Conservation (phyloP, 1,140 invertebrate genomes). For the Oedothorax gibbosus region DNA sequence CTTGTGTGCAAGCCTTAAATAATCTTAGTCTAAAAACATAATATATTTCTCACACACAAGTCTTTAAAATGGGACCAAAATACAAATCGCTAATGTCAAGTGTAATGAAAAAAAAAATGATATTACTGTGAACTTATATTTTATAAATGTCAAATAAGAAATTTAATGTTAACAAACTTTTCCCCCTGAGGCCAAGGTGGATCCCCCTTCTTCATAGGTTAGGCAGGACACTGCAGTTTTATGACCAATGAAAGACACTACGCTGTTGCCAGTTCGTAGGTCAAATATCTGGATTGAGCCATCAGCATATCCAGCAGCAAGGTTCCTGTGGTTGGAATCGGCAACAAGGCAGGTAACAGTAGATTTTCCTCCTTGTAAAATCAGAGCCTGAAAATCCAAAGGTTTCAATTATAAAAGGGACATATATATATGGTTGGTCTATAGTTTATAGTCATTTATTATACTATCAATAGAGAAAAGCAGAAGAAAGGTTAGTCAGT, state of each 20-base stretch:
- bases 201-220: constrained; percentile 82
- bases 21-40: no score
- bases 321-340: constrained; percentile 63
- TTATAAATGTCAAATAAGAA: neutral
- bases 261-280: constrained; percentile 74
- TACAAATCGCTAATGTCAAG: no score
- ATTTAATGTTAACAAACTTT: constrained; percentile 74
- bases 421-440: no score
- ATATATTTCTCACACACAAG: no score
- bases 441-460: no score
- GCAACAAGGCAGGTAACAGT: constrained; percentile 79
- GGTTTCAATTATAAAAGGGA: no score
- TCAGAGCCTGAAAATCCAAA: constrained; percentile 73
- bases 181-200: constrained; percentile 85
- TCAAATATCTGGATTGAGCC: constrained; percentile 86
- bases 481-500: no score
- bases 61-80: no score
- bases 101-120: no score
- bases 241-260: constrained; percentile 89
- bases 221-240: constrained; percentile 85
- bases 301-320: constrained; percentile 93
- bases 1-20: no score
- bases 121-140: no score
- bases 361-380: constrained; percentile 81
- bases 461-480: no score